These are phyloP conservation scores for Esox niger DNA, from an alignment of 2,113 vertebrate species.

Conservation along the genomic window DNA sequence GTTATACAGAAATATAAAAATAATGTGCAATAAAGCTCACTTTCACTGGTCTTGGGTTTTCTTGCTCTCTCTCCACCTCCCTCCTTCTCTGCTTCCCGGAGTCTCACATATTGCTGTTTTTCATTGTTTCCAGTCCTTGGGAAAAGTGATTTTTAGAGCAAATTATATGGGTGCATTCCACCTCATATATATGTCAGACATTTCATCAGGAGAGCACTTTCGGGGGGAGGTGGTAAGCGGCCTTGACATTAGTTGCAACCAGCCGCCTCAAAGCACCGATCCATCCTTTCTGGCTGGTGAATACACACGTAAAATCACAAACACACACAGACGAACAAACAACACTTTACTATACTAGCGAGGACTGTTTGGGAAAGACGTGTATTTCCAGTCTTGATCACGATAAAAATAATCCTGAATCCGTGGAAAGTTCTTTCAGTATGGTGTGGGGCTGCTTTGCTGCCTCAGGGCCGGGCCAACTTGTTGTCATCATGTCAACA, in stretches of 20 bases:
- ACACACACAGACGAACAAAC: neutral
- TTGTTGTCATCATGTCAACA: too few species aligned
- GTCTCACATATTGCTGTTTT: conserved; percentile 46
- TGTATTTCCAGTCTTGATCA: too few species aligned
- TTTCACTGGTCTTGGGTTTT: neutral
- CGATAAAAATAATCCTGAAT: too few species aligned
- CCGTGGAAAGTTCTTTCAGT: too few species aligned
- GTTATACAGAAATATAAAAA: neutral
- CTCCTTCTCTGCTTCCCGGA: conserved; percentile 21
- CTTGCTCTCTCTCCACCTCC: conserved; percentile 3
- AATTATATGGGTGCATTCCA: conserved; percentile 92
- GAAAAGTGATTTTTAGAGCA: conserved; percentile 87
- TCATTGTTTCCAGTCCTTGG: conserved; percentile 84
- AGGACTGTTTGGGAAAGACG: too few species aligned
- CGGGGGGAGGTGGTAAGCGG: conserved; percentile 83
- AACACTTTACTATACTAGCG: too few species aligned
- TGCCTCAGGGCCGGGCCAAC: too few species aligned
- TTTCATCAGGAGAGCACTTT: conserved; percentile 86
- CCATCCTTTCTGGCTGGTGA: conserved; percentile 39
- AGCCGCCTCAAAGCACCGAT: conserved; percentile 36
- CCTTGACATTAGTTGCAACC: conserved; percentile 69
- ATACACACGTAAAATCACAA: too few species aligned
- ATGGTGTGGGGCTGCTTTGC: too few species aligned
- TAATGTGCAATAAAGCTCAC: neutral
- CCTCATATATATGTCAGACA: conserved; percentile 98